Evolutionary conservation across 2,888 invertebrate genomes (phyloP).

Genomic region (Achlya flavicornis): DNA sequence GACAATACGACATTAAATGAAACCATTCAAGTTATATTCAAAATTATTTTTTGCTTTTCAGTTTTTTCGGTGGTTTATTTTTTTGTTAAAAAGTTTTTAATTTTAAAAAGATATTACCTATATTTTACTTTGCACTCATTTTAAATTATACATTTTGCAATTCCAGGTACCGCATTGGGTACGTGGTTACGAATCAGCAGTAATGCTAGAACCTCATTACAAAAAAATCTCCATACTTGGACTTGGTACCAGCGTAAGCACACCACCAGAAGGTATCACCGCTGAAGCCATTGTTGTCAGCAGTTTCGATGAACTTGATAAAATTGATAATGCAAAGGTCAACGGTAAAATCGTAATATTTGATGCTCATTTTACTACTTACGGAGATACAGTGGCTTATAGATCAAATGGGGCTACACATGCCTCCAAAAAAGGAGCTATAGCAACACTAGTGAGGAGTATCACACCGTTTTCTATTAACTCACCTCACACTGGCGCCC

Average conservation of each 20-base stretch:
- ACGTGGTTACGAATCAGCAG: constrained; percentile 86
- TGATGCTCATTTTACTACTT: constrained; percentile 85
- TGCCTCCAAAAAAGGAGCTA: constrained; percentile 89
- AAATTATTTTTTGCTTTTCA: no score
- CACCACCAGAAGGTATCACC: constrained; percentile 86
- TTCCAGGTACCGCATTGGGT: constrained; percentile 69
- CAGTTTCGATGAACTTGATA: constrained; percentile 86
- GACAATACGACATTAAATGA: no score
- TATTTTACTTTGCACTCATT: neutral
- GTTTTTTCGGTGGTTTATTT: no score
- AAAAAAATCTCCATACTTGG: constrained; percentile 87
- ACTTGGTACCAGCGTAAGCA: constrained; percentile 87
- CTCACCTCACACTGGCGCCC: constrained; percentile 89
- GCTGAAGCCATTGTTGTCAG: constrained; percentile 88
- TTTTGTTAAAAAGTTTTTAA: no score
- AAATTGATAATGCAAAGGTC: constrained; percentile 72
- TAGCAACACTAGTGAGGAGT: constrained; percentile 88
- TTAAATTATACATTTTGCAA: neutral
- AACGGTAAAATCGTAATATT: constrained; percentile 90
- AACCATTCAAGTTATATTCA: no score
- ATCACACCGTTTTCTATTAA: constrained; percentile 90
- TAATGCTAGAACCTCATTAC: constrained; percentile 83
- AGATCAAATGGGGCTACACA: constrained; percentile 85
- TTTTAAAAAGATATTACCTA: neutral
- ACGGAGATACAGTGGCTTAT: constrained; percentile 87